These are phyloP conservation scores for Amyelois transitella DNA, from an alignment of 1,140 invertebrate genomes.

Conservation along the genomic window DNA sequence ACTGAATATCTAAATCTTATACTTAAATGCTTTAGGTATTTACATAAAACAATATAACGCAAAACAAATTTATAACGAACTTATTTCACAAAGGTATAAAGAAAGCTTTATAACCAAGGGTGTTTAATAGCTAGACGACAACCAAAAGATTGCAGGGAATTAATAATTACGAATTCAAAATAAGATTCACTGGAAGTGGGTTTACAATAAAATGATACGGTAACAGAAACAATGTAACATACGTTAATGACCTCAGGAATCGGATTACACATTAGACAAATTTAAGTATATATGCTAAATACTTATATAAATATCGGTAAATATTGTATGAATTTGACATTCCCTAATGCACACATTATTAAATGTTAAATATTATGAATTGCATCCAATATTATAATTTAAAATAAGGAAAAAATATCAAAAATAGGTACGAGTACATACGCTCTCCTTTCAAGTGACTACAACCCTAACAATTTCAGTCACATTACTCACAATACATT, in stretches of 20 bases:
- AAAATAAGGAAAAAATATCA: background rate
- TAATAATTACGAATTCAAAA: too few relatives aligned
- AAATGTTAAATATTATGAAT: background rate
- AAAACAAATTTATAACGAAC: conserved; percentile 4
- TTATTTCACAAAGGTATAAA: too few relatives aligned
- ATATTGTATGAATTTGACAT: background rate
- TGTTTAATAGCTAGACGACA: too few relatives aligned
- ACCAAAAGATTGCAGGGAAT: too few relatives aligned
- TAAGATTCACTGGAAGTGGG: too few relatives aligned
- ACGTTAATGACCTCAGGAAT: too few relatives aligned
- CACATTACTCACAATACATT: background rate
- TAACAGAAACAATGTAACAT: too few relatives aligned
- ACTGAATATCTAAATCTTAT: conserved; percentile 11
- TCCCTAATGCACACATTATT: background rate
- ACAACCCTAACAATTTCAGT: background rate
- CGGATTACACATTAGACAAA: too few relatives aligned
- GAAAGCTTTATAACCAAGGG: too few relatives aligned
- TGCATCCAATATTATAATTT: background rate
- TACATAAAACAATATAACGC: conserved; percentile 11
- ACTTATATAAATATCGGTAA: background rate
- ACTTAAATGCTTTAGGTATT: conserved; percentile 14
- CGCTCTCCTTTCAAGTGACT: background rate
- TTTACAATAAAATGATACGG: too few relatives aligned
- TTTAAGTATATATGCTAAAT: too few relatives aligned
- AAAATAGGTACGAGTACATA: background rate